Percentiles rank a stretch among this genome's conserved stretches.
phyloP scores from a whole-genome alignment of 2,797 vertebrate species.

The Phalloptychus januarius region DNA sequence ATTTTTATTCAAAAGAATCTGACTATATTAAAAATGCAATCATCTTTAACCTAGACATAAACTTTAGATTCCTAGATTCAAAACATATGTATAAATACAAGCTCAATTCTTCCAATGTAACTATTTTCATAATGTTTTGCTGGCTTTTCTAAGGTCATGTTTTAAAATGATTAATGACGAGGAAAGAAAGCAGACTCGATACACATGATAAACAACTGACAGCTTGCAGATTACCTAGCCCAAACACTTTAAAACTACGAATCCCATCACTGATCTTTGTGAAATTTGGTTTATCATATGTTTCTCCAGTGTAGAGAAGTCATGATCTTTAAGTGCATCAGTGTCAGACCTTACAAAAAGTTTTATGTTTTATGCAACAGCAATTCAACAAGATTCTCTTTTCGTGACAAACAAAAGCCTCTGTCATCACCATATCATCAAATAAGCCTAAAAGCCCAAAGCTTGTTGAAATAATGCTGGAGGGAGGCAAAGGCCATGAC shows the following conservation, averaged over 20 bases:
- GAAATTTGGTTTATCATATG: slow-evolving; percentile 3
- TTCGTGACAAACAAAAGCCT: not conserved
- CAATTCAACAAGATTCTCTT: not conserved
- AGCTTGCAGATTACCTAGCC: not conserved
- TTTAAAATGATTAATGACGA: not conserved
- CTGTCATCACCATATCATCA: not conserved
- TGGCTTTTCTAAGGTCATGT: not conserved
- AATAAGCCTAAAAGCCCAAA: slow-evolving; percentile 1
- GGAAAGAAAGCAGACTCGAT: not conserved
- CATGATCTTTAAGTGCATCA: not conserved
- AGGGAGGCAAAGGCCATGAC: not conserved
- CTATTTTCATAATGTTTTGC: not conserved
- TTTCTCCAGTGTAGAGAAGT: not conserved
- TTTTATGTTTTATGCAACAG: not conserved
- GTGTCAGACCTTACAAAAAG: not conserved
- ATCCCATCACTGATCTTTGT: not conserved
- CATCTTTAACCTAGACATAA: not conserved
- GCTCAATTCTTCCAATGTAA: not conserved
- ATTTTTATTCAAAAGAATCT: not conserved
- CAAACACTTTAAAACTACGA: not conserved
- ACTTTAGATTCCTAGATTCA: not conserved
- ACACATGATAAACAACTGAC: not conserved
- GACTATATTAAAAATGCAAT: not conserved
- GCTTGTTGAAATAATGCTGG: not conserved
- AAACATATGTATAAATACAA: not conserved